Evolutionary conservation across 2,888 invertebrate genomes (phyloP).

Genomic region (Leptinotarsa rubiginosa): DNA sequence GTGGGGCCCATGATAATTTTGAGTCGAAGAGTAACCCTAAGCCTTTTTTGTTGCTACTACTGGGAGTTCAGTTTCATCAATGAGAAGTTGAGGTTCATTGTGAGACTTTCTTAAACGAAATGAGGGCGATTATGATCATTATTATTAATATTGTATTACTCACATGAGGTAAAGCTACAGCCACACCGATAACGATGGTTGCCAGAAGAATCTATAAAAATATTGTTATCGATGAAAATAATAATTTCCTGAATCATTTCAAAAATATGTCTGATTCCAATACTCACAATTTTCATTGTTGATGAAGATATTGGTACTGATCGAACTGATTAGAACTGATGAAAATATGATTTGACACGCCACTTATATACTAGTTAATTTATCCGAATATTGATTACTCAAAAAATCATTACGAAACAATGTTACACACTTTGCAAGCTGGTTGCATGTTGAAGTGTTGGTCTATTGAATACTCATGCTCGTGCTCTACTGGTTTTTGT

Average conservation of each 20-base stretch:
- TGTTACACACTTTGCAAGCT: not conserved
- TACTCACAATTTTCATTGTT: conserved; percentile 8
- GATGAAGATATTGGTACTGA: not conserved
- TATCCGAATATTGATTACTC: not conserved
- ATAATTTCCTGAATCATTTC: not conserved
- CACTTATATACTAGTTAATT: not conserved
- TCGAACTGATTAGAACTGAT: not conserved
- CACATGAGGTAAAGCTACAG: not conserved
- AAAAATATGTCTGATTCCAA: not conserved
- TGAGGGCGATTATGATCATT: too few species aligned
- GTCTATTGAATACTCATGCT: not conserved
- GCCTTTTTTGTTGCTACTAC: too few species aligned
- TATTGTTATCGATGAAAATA: not conserved
- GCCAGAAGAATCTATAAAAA: not conserved
- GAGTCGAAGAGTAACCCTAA: too few species aligned
- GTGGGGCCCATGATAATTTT: too few species aligned
- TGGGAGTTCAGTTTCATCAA: too few species aligned
- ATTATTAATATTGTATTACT: not conserved
- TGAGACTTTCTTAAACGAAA: too few species aligned
- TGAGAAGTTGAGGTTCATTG: too few species aligned
- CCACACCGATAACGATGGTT: not conserved
- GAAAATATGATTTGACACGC: not conserved
- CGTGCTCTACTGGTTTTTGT: not conserved
- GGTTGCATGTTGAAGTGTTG: not conserved
- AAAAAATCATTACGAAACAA: not conserved